Evolutionary conservation across 2,888 invertebrate species (phyloP).

Genomic region (Archips xylosteana): DNA sequence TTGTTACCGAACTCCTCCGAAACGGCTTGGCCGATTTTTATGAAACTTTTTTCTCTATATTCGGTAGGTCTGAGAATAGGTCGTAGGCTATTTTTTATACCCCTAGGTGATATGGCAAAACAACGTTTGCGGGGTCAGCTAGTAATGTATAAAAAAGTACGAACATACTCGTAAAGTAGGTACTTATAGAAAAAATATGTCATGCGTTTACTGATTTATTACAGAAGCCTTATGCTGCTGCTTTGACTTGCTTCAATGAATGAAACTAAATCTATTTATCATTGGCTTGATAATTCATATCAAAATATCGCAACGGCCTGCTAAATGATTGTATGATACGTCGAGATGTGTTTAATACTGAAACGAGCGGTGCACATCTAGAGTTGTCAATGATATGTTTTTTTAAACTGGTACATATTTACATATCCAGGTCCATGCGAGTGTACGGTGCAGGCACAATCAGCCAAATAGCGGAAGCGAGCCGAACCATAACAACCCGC

Average conservation of each 20-base stretch:
- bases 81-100: no score
- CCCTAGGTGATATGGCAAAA: no score
- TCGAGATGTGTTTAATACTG: slow-evolving; percentile 40
- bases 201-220: neutral
- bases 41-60: no score
- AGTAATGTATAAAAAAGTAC: no score
- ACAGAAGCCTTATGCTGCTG: neutral
- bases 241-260: neutral
- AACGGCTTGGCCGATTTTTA: no score
- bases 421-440: slow-evolving; percentile 43
- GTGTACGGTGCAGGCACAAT: slow-evolving; percentile 40
- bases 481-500: slow-evolving; percentile 74
- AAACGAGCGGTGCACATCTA: slow-evolving; percentile 51
- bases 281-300: slow-evolving; percentile 25
- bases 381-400: slow-evolving; percentile 66
- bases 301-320: slow-evolving; percentile 29
- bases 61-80: no score
- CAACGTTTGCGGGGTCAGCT: no score
- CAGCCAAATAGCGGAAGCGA: slow-evolving; percentile 73
- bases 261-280: slow-evolving; percentile 17
- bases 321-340: slow-evolving; percentile 28
- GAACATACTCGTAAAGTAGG: no score
- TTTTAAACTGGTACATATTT: slow-evolving; percentile 54
- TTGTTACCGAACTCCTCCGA: no score
- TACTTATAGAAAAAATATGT: neutral